Base-by-base conservation (phyloP, 2,113 vertebrate species). In the Neodon shergylaensis region DNA sequence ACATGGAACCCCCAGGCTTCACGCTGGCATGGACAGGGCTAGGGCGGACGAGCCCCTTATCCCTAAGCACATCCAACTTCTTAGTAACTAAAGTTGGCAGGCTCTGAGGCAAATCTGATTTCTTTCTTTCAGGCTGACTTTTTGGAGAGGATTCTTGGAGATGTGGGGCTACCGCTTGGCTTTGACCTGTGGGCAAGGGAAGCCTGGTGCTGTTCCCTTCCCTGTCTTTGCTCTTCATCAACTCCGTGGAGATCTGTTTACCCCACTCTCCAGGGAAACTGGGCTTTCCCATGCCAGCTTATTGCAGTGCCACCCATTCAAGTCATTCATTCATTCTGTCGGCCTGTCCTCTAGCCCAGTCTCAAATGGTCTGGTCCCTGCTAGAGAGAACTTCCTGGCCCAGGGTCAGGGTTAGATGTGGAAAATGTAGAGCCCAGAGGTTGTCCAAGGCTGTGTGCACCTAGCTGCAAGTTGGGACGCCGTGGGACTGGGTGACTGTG, bases 391-490 rank as follows among this genome's bases (percentile, higher is more conserved):
- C 42, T 68, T 70, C 65, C 84, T 87, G 65, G 65, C 65, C 21
- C 33, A 87, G 65, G 21, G 44, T 66, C 52, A 47, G 84, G 44
- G 33, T 70, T 49, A 70, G 31, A 14, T 33, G 3, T 87, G 44
- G 21, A 39, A 61, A 26, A 44, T 7, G 17, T 12, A 13, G 81
- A 13, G 3, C 39, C 63, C 39, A 26, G 95, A 89, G 96, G 93
- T 54, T 31, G 1, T 7, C 17, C 1, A 7, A 0, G 13, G 73
- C 5, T 4, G 58, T 16, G 68, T 19, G 83, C 17, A 58, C 11
- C 11, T n/a, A 13, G 4, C 6, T 58, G 19, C 1, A 8, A 8
- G 22, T 22, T 26, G 49, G 0, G 24, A 58, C 6, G 26, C 28
- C 8, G 33, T 33, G 36, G 68, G 61, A 7, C 28, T 0, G 0